Evolutionary conservation across 2,113 vertebrate genomes (phyloP).

Genomic region (Apodemus speciosus): DNA sequence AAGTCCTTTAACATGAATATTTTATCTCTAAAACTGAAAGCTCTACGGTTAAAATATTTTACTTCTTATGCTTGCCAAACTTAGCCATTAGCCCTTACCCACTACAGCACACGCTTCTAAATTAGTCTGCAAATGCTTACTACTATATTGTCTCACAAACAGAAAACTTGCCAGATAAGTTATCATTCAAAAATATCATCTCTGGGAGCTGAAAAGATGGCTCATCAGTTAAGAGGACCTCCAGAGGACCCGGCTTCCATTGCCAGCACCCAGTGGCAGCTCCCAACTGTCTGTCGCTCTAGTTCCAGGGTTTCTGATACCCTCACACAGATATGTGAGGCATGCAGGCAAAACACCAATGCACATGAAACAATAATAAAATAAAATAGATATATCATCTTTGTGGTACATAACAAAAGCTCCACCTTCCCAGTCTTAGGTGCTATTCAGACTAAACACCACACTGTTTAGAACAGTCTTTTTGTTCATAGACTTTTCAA

Average conservation of each 20-base stretch:
- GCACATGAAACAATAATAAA: neutral
- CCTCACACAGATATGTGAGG: neutral
- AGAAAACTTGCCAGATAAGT: neutral
- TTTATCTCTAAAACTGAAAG: slow-evolving; percentile 32
- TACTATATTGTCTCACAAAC: neutral
- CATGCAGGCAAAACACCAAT: neutral
- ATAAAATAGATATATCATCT: neutral
- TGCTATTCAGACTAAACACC: neutral
- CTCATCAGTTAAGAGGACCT: neutral
- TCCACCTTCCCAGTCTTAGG: neutral
- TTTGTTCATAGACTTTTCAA: slow-evolving; percentile 23
- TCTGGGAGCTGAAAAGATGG: neutral
- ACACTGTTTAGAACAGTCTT: neutral
- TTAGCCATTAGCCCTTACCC: neutral
- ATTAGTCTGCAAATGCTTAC: neutral
- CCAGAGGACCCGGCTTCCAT: neutral
- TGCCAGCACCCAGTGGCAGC: neutral
- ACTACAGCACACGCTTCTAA: neutral
- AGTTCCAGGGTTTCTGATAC: neutral
- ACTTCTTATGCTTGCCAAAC: neutral
- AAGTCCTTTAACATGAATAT: neutral
- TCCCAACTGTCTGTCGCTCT: neutral
- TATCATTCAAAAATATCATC: neutral
- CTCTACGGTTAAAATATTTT: slow-evolving; percentile 38
- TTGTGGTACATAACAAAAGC: neutral